Evolutionary conservation across 2,797 vertebrate genomes (phyloP).

Genomic region (Buphagus erythrorhynchus): DNA sequence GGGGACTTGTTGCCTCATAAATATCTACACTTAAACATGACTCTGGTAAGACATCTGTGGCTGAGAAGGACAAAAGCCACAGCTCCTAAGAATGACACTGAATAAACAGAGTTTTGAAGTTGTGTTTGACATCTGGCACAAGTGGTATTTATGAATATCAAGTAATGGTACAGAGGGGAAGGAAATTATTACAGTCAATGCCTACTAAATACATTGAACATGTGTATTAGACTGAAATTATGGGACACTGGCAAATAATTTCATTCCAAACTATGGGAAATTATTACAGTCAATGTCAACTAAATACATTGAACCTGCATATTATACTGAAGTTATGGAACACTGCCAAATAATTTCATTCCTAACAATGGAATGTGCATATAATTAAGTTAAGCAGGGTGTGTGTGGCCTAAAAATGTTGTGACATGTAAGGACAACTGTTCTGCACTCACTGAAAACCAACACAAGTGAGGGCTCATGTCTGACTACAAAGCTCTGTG

Average conservation of each 20-base stretch:
- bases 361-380: background rate
- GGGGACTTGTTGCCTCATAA: background rate
- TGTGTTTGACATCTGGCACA: background rate
- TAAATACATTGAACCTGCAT: background rate
- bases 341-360: background rate
- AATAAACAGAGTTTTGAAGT: background rate
- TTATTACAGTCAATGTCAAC: background rate
- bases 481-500: background rate
- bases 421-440: background rate
- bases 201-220: background rate
- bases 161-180: background rate
- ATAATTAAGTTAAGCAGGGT: background rate
- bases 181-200: background rate
- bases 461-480: background rate
- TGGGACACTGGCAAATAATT: background rate
- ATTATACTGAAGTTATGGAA: background rate
- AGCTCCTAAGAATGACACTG: background rate
- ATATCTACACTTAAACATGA: background rate
- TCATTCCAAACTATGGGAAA: background rate
- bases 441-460: background rate
- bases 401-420: background rate
- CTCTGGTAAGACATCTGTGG: background rate
- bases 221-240: background rate
- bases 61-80: background rate
- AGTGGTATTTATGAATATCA: background rate